Evolutionary conservation across 2,113 vertebrate genomes (phyloP), one percentile per base, ranked within the genome.

Genomic region (Sceloporus undulatus): DNA sequence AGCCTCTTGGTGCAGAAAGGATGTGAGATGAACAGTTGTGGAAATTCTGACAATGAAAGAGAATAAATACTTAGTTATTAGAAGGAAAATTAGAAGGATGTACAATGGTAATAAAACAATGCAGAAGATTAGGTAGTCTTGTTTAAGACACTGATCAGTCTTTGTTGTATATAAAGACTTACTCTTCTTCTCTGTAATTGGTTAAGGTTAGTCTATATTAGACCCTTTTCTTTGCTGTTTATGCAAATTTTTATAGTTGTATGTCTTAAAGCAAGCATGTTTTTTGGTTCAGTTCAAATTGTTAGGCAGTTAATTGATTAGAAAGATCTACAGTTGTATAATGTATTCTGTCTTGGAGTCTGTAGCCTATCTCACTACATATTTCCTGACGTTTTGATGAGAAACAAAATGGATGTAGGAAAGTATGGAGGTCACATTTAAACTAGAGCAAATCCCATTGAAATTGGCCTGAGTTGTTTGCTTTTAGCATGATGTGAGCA

Each of bases 1-100:
- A 4, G 14, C 29, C 8, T 23, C 0, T 0, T 78, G 42, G 5
- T 70, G 74, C 2, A 42, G 18, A 23, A 9, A 27, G 34, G 34
- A 82, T 29, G 76, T 9, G 66, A 73, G 19, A 9, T 70, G 73
- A 38, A 85, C 4, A 10, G n/a, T 27, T 79, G 14, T n/a, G 23
- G 27, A 68, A 66, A 86, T 52, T 38, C 70, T 38, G n/a, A 9
- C 56, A 56, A 54, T 56, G n/a, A 14, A 34, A 74, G 56, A 29
- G n/a, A 48, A 18, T 25, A 71, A 38, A 19, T 66, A 5, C 1
- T 38, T 66, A 11, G 19, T 9, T 52, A 10, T n/a, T 10, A 21
- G 42, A 71, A 29, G 40, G 25, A 9, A 62, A 21, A 10, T n/a
- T 8, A 34, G 34, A 34, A 34, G 34, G 34, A 23, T 78, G 11